Evolutionary conservation across 2,888 invertebrate genomes (phyloP), one percentile per base, ranked within the genome.

Genomic region (Synanthedon myopaeformis): DNA sequence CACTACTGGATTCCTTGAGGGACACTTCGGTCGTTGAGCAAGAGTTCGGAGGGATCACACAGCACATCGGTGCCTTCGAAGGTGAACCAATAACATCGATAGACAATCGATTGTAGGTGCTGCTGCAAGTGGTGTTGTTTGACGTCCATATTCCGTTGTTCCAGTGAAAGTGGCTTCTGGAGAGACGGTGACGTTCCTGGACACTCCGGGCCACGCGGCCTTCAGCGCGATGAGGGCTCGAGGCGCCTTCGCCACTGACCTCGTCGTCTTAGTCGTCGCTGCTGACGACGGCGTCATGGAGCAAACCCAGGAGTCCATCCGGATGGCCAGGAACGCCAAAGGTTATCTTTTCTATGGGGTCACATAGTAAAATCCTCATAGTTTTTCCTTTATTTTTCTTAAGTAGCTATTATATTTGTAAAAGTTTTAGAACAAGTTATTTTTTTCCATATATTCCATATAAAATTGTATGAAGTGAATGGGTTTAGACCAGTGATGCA

Each of bases 241-340:
- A 52, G 99, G 99, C n/a, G 98, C 99, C 0, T 89, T 90, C 64
- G 92, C 94, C 54, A 99, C 99, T 0, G 99, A 99, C 79, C 92
- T 99, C 53, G 95, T 98, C 53, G 93, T 98, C 56, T 85, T 99
- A 54, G 98, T 99, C 28, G 97, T 99, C 48, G 99, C 99, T 1
- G 99, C 98, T 0, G 99, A 99, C 79, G 99, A 99, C 82, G 98
- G 99, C 3, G 98, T 99, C 49, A 99, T 98, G 97, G 95, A 96
- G 55, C 99, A 99, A 89, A 99, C 99, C 0, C 73, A 93, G 1
- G 97, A 99, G 82, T 96, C 96, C 35, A 93, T 99, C 35, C 79
- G 91, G 61, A 93, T 96, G 92, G 97, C 97, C 0, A 89, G 90
- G 67, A 91, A 92, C 62, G 93, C 95, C 0, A 85, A 91, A 59